phyloP scores from a whole-genome alignment of 2,797 vertebrate genomes.

The Allobates femoralis region DNA sequence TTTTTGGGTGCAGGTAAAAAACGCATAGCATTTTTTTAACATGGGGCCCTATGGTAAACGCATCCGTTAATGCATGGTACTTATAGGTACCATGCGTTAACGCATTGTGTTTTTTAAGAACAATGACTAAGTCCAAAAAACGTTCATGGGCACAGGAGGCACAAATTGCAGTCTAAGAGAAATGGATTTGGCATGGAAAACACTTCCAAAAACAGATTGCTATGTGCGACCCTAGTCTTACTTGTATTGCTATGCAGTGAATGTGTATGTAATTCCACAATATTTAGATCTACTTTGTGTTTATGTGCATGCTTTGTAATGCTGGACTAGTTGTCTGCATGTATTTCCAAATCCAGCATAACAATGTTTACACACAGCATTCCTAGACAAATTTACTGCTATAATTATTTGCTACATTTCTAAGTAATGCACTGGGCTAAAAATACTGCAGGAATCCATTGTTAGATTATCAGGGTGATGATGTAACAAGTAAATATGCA shows the following conservation, averaged over 20 bases:
- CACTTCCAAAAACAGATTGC: too few species aligned
- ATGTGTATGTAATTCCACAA: background rate
- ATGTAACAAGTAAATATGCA: background rate
- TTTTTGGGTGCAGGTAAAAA: too few species aligned
- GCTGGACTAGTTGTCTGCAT: background rate
- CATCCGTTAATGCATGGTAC: too few species aligned
- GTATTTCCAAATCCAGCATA: constrained; percentile 13
- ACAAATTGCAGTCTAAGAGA: too few species aligned
- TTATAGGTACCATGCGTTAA: too few species aligned
- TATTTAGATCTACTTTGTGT: constrained; percentile 5
- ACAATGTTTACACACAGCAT: constrained; percentile 27
- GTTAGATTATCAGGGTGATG: background rate
- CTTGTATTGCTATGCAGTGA: background rate
- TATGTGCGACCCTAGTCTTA: too few species aligned
- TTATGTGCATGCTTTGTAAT: background rate
- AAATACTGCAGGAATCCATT: background rate
- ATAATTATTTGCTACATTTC: constrained; percentile 21
- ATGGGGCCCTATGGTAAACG: too few species aligned
- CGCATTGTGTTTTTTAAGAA: too few species aligned
- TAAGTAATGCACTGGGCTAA: background rate
- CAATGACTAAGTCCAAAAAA: too few species aligned
- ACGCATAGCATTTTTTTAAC: too few species aligned
- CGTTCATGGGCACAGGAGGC: too few species aligned
- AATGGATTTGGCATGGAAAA: too few species aligned
- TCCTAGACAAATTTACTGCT: constrained; percentile 11